phyloP scores from a whole-genome alignment of 2,113 vertebrate species.

The Meleagris gallopavo region DNA sequence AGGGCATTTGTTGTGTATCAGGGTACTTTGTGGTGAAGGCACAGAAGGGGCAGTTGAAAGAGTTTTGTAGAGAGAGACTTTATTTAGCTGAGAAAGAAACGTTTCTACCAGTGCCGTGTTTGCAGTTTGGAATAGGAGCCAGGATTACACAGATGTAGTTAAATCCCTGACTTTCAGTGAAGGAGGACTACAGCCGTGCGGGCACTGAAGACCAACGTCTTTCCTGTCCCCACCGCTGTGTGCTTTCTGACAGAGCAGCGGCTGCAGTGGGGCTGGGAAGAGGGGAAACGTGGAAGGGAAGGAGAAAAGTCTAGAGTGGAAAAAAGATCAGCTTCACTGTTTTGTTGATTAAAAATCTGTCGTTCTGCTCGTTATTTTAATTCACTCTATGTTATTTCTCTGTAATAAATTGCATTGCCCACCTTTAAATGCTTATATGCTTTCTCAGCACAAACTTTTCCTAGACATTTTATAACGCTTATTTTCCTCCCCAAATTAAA shows the following conservation, averaged over 20 bases:
- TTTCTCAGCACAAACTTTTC: slow-evolving; percentile 38
- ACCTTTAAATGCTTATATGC: slow-evolving; percentile 7
- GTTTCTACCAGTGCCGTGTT: not conserved
- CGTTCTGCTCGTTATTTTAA: not conserved
- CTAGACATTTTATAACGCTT: slow-evolving; percentile 36
- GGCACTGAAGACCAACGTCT: not conserved
- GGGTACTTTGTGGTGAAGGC: not conserved
- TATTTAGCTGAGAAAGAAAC: not conserved
- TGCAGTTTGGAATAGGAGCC: not conserved
- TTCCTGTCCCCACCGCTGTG: not conserved
- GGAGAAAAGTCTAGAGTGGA: not conserved
- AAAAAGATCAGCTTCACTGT: not conserved
- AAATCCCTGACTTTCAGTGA: not conserved
- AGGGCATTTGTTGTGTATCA: not conserved
- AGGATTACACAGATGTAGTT: not conserved
- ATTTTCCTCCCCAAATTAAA: slow-evolving; percentile 45
- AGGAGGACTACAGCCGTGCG: rapidly evolving
- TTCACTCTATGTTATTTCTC: not conserved
- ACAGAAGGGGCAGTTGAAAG: not conserved
- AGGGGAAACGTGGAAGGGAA: not conserved
- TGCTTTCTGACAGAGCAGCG: not conserved
- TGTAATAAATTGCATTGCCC: not conserved
- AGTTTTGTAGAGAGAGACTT: not conserved
- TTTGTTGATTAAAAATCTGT: not conserved
- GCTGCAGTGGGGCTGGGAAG: not conserved